Conservation (phyloP, 2,888 invertebrate genomes). For the Teleiodes luculella region DNA sequence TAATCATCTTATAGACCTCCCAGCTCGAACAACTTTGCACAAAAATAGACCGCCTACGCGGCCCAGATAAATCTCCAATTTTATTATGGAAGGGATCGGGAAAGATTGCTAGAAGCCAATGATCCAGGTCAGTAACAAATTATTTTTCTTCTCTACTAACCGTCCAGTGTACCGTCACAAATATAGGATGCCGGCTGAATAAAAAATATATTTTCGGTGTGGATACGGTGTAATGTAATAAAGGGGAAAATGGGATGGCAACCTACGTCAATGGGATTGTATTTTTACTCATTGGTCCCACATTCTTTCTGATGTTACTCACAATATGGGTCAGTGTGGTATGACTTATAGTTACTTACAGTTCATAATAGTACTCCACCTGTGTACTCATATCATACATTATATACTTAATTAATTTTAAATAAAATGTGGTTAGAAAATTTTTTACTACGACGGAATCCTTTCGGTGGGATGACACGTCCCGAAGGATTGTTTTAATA, state of each 20-base stretch:
- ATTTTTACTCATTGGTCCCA: not conserved
- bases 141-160: conserved; percentile 23
- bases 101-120: conserved; percentile 18
- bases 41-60: not conserved
- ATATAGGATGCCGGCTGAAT: conserved; percentile 23
- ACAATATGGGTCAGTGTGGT: no score
- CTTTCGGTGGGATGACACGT: not conserved
- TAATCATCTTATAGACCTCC: not conserved
- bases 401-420: no score
- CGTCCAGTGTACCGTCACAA: conserved; percentile 20
- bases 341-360: no score
- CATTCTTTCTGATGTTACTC: no score
- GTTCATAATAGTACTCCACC: no score
- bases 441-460: not conserved
- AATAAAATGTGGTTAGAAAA: no score
- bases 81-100: conserved; percentile 6
- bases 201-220: conserved; percentile 17
- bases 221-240: conserved; percentile 4
- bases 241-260: not conserved
- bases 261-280: not conserved
- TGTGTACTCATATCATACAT: no score
- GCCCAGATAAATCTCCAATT: not conserved
- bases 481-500: not conserved
- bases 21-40: not conserved
- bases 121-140: conserved; percentile 23